Evolutionary conservation across 2,113 vertebrate species (phyloP), one percentile per base, ranked within the genome.

Genomic region (Nymphicus hollandicus): DNA sequence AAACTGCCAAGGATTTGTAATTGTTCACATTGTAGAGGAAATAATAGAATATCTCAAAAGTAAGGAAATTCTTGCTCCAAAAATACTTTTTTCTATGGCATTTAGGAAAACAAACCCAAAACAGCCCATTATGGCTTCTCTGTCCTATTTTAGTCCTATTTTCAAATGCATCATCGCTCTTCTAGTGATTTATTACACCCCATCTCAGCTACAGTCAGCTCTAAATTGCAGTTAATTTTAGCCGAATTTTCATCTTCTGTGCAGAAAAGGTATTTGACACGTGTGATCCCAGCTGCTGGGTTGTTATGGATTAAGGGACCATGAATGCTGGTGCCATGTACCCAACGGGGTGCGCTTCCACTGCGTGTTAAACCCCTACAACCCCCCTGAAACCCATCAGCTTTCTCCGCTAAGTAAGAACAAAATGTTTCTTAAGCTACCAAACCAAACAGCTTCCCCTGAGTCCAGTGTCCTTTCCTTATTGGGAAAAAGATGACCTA

Each of bases 1-100:
- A 78, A 94, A 91, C 92, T 95, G 95, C 96, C 96, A 96, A 72
- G 55, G 86, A 69, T 89, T 90, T 96, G 70, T 50, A 91, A 89
- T 96, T 96, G 91, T 91, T 89, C 96, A 43, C 89, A 92, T 66
- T 94, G 81, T 89, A 66, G 70, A 69, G 86, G 61, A 95, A 97
- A 97, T 95, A 97, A 88, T 92, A 91, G 88, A 89, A 46, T 76
- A 91, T 52, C 66, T 92, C 73, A 82, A 44, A 95, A 88, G 65
- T 76, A 96, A 94, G 77, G 66, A 61, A 92, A 72, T 91, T 80
- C 49, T 96, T 80, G 65, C 61, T 96, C 95, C 91, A 74, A 92
- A 94, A 96, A 93, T 95, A 96, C 44, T 92, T 96, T 96, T 96
- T 94, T 92, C 92, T 95, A 86, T 94, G 92, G 88, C 84, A 84